Conservation (phyloP, 2,113 vertebrate genomes). For the Centropus unirufus region DNA sequence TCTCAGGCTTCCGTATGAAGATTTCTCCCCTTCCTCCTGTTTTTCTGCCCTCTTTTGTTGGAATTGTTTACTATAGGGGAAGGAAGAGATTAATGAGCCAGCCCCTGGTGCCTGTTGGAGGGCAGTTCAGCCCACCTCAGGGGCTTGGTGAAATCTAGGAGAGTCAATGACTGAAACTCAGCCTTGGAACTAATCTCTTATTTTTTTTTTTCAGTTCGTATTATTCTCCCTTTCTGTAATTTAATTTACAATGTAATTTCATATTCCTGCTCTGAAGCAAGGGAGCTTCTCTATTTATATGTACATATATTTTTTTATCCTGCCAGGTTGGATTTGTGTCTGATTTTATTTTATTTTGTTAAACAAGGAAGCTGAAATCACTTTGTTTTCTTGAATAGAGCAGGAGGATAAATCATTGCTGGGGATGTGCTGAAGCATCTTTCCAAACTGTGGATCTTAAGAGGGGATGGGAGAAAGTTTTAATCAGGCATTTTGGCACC, state of each 20-base stretch:
- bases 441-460: conserved; percentile 35
- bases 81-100: conserved; percentile 6
- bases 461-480: conserved; percentile 17
- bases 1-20: neutral
- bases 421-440: conserved; percentile 54
- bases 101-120: neutral
- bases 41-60: neutral
- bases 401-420: conserved; percentile 60
- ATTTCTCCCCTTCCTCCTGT: neutral
- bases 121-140: neutral
- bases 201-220: conserved; percentile 30
- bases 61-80: neutral
- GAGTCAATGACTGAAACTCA: conserved; percentile 32
- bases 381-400: conserved; percentile 57
- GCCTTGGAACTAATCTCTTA: conserved; percentile 47
- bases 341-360: conserved; percentile 67
- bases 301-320: conserved; percentile 53
- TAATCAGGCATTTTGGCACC: conserved; percentile 64
- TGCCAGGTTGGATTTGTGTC: conserved; percentile 56
- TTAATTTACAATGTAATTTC: conserved; percentile 72
- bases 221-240: conserved; percentile 49
- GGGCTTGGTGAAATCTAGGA: conserved; percentile 20
- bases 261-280: conserved; percentile 65
- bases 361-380: conserved; percentile 54
- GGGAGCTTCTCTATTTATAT: conserved; percentile 60